A percentile compares a stretch with the other conserved stretches of the same genome.
These are phyloP conservation scores for Deilephila porcellus DNA, from an alignment of 2,888 invertebrate species.

Conservation along the genomic window DNA sequence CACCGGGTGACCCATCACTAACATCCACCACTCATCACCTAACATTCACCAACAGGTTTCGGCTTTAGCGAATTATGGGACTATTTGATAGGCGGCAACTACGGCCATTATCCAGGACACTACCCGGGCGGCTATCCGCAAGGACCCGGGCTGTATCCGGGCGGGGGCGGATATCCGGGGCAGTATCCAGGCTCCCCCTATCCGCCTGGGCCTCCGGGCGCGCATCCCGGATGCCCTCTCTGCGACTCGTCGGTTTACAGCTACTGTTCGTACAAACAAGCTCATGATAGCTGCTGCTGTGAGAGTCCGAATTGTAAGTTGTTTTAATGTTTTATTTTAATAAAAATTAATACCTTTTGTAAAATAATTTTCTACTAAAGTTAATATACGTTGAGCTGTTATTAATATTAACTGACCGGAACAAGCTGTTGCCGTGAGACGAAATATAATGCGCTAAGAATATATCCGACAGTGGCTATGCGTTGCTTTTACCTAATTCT, in stretches of 20 bases:
- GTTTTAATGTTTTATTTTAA: constrained; percentile 29
- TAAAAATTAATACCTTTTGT: neutral
- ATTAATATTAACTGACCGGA: too few relatives aligned
- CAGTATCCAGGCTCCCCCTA: constrained; percentile 33
- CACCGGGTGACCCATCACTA: constrained; percentile 24
- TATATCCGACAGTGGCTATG: too few relatives aligned
- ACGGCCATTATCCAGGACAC: constrained; percentile 56
- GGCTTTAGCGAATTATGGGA: constrained; percentile 78
- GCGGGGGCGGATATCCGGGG: constrained; percentile 51
- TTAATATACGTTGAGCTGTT: too few relatives aligned
- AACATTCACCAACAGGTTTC: constrained; percentile 74
- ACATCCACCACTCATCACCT: constrained; percentile 49
- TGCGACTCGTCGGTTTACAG: constrained; percentile 91
- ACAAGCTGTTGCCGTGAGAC: too few relatives aligned
- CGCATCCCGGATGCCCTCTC: constrained; percentile 86
- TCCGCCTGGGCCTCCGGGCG: constrained; percentile 72
- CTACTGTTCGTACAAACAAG: constrained; percentile 90
- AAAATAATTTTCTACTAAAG: too few relatives aligned
- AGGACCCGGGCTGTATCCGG: constrained; percentile 40
- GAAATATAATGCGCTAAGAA: too few relatives aligned
- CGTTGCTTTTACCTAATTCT: too few relatives aligned
- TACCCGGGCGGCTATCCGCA: constrained; percentile 45
- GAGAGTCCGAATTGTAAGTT: constrained; percentile 78
- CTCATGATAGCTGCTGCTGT: constrained; percentile 92
- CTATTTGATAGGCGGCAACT: constrained; percentile 76